Evolutionary conservation across 1,140 invertebrate species (phyloP).

Genomic region (Diorhabda sublineata): DNA sequence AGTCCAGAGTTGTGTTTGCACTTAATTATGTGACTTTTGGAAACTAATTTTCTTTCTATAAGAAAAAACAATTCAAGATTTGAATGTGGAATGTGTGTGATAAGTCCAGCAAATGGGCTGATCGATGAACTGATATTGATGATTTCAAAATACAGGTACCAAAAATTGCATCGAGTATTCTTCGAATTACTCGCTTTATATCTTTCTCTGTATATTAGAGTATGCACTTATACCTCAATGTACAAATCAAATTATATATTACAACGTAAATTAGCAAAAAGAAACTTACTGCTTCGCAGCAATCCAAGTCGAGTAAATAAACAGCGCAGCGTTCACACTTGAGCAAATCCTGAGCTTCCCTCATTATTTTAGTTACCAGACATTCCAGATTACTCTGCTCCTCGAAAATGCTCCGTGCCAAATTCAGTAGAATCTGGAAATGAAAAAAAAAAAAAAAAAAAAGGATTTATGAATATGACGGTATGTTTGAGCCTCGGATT

Average conservation of each 20-base stretch:
- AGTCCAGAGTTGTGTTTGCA: too few species aligned
- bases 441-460: slow-evolving; percentile 33
- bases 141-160: too few species aligned
- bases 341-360: slow-evolving; percentile 84
- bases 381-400: slow-evolving; percentile 91
- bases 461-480: slow-evolving; percentile 11
- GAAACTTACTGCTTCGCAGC: slow-evolving; percentile 74
- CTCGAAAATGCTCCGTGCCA: slow-evolving; percentile 86
- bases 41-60: too few species aligned
- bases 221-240: not conserved
- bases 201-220: too few species aligned
- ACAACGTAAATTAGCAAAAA: not conserved
- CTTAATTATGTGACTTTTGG: too few species aligned
- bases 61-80: too few species aligned
- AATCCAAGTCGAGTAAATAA: slow-evolving; percentile 80
- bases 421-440: slow-evolving; percentile 72
- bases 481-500: not conserved
- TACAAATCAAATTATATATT: not conserved
- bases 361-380: slow-evolving; percentile 94
- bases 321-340: slow-evolving; percentile 91
- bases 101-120: too few species aligned
- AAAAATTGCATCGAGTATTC: too few species aligned
- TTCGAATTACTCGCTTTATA: too few species aligned
- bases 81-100: too few species aligned
- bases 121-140: too few species aligned